Conservation (phyloP, 2,797 vertebrate species). For the Acomys russatus region DNA sequence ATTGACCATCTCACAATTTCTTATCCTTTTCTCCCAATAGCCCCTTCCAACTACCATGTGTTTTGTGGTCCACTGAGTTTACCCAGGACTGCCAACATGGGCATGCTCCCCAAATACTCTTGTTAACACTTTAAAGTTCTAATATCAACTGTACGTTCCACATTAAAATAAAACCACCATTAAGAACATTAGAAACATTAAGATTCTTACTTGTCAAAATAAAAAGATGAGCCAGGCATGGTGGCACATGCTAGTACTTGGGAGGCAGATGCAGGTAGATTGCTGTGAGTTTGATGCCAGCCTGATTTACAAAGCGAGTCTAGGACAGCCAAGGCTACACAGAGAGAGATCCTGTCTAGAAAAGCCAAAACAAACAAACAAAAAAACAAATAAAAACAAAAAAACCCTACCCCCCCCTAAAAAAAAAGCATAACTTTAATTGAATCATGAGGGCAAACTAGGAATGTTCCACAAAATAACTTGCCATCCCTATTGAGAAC, state of each 20-base stretch:
- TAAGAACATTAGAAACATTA: slow-evolving; percentile 20
- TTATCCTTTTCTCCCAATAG: background rate
- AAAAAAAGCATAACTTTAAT: background rate
- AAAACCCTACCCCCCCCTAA: too few species aligned
- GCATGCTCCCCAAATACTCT: slow-evolving; percentile 69
- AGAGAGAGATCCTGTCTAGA: too few species aligned
- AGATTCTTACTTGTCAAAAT: slow-evolving; percentile 37
- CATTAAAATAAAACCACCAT: background rate
- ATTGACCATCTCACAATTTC: background rate
- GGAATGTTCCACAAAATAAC: background rate
- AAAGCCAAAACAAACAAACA: too few species aligned
- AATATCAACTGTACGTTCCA: slow-evolving; percentile 30
- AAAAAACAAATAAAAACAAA: too few species aligned
- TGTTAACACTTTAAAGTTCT: slow-evolving; percentile 59
- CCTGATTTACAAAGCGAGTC: too few species aligned
- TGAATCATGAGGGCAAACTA: background rate
- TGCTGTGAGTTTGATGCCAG: too few species aligned
- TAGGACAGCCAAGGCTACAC: too few species aligned
- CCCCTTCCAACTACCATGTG: background rate
- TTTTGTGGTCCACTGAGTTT: background rate
- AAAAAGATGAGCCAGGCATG: background rate
- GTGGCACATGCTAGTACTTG: too few species aligned
- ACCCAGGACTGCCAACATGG: background rate
- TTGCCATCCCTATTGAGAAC: background rate
- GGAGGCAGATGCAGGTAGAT: too few species aligned